These are phyloP conservation scores for Epiblema foenella DNA, from an alignment of 2,888 invertebrate species.

Conservation along the genomic window DNA sequence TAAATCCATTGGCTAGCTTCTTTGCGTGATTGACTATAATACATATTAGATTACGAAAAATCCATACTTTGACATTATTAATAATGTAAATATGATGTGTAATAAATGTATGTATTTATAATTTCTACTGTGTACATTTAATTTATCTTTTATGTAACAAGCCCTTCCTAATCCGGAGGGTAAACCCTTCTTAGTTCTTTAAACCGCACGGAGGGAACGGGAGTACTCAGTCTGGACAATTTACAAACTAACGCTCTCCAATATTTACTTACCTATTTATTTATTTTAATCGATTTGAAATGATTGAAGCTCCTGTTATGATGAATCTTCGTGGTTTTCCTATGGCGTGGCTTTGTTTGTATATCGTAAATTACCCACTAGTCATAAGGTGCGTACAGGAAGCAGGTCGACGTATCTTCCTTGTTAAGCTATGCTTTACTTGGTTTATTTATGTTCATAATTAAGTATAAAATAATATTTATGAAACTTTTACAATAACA, in stretches of 20 bases:
- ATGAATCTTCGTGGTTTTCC: constrained; percentile 20
- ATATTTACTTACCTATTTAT: neutral
- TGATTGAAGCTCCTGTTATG: neutral
- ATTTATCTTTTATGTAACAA: neutral
- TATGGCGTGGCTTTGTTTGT: constrained; percentile 14
- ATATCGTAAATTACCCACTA: constrained; percentile 28
- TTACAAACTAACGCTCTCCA: neutral
- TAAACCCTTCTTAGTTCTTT: constrained; percentile 26
- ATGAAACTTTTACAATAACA: neutral
- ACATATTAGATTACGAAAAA: no score
- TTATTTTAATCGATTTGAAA: neutral
- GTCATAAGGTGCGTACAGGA: constrained; percentile 13
- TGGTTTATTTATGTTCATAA: neutral
- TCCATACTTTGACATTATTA: no score
- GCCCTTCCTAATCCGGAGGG: constrained; percentile 18
- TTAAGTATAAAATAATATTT: neutral
- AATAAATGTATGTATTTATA: no score
- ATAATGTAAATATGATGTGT: no score
- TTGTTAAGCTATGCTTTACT: neutral
- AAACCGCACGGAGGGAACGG: neutral
- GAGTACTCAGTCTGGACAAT: neutral
- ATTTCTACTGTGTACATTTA: no score
- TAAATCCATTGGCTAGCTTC: no score
- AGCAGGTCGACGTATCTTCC: neutral
- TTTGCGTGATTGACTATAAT: no score